Evolutionary conservation across 2,113 vertebrate species (phyloP).

Genomic region (Pachyramphus minor): DNA sequence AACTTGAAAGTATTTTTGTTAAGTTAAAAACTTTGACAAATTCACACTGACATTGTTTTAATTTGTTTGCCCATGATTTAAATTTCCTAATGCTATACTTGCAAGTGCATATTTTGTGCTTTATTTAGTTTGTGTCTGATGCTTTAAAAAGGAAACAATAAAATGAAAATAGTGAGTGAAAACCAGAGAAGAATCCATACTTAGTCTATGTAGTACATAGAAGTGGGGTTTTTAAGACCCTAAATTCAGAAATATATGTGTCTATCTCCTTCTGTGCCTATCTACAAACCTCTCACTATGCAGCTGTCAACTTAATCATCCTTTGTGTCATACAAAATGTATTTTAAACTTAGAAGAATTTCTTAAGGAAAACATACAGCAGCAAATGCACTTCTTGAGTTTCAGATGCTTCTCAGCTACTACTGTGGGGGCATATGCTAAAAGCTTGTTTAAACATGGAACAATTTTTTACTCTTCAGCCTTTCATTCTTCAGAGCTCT

Average conservation of each 20-base stretch:
- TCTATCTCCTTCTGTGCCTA: not conserved
- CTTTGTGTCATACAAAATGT: not conserved
- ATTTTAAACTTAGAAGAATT: not conserved
- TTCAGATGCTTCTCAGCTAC: not conserved
- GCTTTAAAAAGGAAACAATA: not conserved
- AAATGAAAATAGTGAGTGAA: accelerated
- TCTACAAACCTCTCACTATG: not conserved
- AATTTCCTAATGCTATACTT: not conserved
- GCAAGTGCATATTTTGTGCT: not conserved
- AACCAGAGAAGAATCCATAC: not conserved
- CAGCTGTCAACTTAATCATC: not conserved
- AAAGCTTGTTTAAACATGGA: not conserved
- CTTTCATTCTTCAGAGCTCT: not conserved
- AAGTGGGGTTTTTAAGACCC: not conserved
- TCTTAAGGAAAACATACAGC: not conserved
- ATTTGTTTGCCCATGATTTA: not conserved
- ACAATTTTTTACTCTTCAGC: not conserved
- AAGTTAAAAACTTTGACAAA: not conserved
- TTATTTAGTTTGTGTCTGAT: not conserved
- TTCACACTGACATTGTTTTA: not conserved
- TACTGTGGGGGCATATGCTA: not conserved
- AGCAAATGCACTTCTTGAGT: not conserved
- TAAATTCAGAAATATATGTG: not conserved
- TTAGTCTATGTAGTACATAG: not conserved
- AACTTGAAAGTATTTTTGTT: not conserved